These are phyloP conservation scores for Micromussa lordhowensis DNA, from an alignment of 92 coral and sea anemone species.

Conservation along the genomic window DNA sequence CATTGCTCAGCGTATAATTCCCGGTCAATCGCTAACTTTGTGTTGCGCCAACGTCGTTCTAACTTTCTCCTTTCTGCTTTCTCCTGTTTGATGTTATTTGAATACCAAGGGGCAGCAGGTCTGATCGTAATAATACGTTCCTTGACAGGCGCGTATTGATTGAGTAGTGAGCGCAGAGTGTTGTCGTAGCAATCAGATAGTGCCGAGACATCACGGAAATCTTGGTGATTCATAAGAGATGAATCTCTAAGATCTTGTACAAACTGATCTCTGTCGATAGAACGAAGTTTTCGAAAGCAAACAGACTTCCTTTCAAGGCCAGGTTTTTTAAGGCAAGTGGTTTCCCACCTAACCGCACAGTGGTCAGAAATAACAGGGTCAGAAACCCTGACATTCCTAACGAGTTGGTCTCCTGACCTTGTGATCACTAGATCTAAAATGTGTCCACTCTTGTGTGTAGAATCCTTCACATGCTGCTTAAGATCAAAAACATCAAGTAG, in stretches of 20 bases:
- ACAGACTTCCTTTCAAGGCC: constrained; percentile 21
- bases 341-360: constrained; percentile 32
- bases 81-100: constrained; percentile 35
- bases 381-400: not conserved
- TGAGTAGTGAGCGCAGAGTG: not conserved
- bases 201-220: not conserved
- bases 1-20: constrained; percentile 24
- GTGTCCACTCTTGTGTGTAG: constrained; percentile 37
- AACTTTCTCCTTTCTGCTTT: constrained; percentile 25
- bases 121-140: constrained; percentile 28
- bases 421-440: constrained; percentile 41
- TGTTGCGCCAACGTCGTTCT: constrained; percentile 34
- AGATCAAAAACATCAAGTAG: not conserved
- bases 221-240: not conserved
- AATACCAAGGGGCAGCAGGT: constrained; percentile 44
- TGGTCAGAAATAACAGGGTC: constrained; percentile 41
- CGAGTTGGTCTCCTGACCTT: constrained; percentile 25
- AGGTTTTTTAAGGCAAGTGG: constrained; percentile 1
- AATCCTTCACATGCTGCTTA: constrained; percentile 6
- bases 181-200: constrained; percentile 5
- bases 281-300: constrained; percentile 18
- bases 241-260: not conserved
- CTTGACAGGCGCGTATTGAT: constrained; percentile 28
- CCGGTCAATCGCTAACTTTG: constrained; percentile 18
- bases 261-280: constrained; percentile 5